Evolutionary conservation across 2,797 vertebrate genomes (phyloP).

Genomic region (Phalloptychus januarius): DNA sequence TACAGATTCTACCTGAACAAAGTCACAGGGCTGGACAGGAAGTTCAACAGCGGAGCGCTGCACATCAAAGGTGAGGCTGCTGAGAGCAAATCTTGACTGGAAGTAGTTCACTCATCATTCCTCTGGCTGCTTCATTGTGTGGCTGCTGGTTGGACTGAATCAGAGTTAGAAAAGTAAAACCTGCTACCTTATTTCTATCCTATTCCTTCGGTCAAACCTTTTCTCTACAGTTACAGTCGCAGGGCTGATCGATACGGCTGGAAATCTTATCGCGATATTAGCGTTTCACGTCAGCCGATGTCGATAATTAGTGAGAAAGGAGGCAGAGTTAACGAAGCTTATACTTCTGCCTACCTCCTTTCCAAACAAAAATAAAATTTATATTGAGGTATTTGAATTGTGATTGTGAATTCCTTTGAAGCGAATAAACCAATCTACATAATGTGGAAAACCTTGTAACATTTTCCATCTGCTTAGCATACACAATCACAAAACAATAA

Average conservation of each 20-base stretch:
- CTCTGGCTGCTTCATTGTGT: background rate
- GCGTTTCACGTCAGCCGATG: too few species aligned
- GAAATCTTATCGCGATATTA: too few species aligned
- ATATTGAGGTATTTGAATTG: too few species aligned
- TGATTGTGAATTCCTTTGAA: too few species aligned
- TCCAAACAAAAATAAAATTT: too few species aligned
- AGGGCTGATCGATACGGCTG: too few species aligned
- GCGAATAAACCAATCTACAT: background rate
- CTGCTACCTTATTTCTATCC: background rate
- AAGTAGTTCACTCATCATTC: background rate
- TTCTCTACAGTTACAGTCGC: background rate
- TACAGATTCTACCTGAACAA: constrained; percentile 95
- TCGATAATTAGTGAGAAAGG: too few species aligned
- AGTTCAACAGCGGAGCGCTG: constrained; percentile 89
- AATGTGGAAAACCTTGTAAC: background rate
- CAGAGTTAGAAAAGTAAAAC: background rate
- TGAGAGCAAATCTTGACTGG: background rate
- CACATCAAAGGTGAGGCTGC: constrained; percentile 89
- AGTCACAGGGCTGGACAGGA: constrained; percentile 89
- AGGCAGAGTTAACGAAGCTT: too few species aligned
- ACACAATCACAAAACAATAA: background rate
- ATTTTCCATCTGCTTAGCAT: background rate
- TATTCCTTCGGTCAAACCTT: background rate
- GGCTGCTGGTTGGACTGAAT: background rate
- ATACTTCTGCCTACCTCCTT: too few species aligned